phyloP scores from a whole-genome alignment of 1,140 invertebrate genomes.

The Ectropis grisescens region DNA sequence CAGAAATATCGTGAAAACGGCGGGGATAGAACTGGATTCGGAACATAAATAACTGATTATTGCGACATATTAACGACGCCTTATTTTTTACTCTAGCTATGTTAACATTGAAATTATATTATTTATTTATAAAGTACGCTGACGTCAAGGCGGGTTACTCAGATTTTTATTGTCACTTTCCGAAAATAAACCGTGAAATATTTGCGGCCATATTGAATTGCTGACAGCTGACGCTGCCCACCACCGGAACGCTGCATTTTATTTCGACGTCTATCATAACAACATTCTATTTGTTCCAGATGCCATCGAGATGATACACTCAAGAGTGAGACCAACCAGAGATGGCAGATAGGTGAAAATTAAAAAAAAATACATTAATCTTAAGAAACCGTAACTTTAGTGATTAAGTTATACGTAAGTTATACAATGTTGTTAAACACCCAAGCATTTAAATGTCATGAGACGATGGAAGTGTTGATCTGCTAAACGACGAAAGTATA shows the following conservation, averaged over 20 bases:
- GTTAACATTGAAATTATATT: constrained; percentile 8
- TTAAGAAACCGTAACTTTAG: constrained; percentile 62
- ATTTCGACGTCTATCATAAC: no score
- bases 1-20: no score
- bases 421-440: constrained; percentile 28
- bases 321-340: constrained; percentile 35
- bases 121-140: constrained; percentile 6
- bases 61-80: constrained; percentile 17
- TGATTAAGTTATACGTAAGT: constrained; percentile 42
- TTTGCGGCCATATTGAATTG: no score
- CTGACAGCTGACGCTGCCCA: no score
- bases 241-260: no score
- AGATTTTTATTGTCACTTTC: constrained; percentile 7
- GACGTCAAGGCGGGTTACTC: constrained; percentile 9
- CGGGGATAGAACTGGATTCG: constrained; percentile 11
- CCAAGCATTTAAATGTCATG: constrained; percentile 43
- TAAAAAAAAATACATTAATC: constrained; percentile 27
- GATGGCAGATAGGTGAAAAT: constrained; percentile 24
- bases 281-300: constrained; percentile 32
- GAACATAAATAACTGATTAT: constrained; percentile 27
- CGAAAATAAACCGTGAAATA: not conserved
- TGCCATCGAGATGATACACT: constrained; percentile 19
- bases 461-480: constrained; percentile 12
- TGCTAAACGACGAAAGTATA: constrained; percentile 4
- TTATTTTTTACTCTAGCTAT: constrained; percentile 7